Evolutionary conservation across 1,140 invertebrate genomes (phyloP), one percentile per base, ranked within the genome.

Genomic region (Leptinotarsa undecemlineata): DNA sequence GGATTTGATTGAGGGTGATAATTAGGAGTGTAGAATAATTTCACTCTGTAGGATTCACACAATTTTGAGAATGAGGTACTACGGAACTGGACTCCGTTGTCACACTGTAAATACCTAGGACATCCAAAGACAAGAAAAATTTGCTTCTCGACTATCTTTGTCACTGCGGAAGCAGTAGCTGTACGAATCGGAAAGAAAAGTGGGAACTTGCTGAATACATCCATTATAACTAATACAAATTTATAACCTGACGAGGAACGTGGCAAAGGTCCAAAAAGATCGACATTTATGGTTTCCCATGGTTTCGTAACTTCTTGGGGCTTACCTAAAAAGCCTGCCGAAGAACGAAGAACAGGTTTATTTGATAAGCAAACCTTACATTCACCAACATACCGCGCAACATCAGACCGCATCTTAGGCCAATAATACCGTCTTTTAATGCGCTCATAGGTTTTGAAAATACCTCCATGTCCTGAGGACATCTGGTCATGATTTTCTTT

Each of bases 361-460:
- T 61, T n/a, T n/a, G 19, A n/a, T n/a, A 47, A 23, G 23, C 70
- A 71, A 15, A 71, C 48, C 4, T 21, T 13, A 63, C 70, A 71
- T 33, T 17, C 4, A 14, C n/a, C 13, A 42, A 71, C 23, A 68
- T 73, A 73, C 23, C 62, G 13, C 19, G 63, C 13, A 14, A 73
- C 47, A 48, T 73, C 72, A 23, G 64, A 68, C 26, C 47, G n/a
- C 72, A 73, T 72, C n/a, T 70, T 73, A 1, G 63, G 33, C 64
- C 72, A 73, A 47, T 26, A 68, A 68, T 73, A 73, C 3, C 48
- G 61, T 1, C 21, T 48, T 19, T 42, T 17, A 33, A 73, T 68
- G 15, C 47, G 71, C 42, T 57, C 2, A 23, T 23, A 73, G 0
- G 80, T 83, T 71, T 82, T 83, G 42, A 76, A 71, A 14, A 80